Percentiles rank a stretch among this genome's conserved stretches.
These are phyloP conservation scores for Lophius piscatorius DNA, from an alignment of 2,113 vertebrate genomes.

Conservation along the genomic window DNA sequence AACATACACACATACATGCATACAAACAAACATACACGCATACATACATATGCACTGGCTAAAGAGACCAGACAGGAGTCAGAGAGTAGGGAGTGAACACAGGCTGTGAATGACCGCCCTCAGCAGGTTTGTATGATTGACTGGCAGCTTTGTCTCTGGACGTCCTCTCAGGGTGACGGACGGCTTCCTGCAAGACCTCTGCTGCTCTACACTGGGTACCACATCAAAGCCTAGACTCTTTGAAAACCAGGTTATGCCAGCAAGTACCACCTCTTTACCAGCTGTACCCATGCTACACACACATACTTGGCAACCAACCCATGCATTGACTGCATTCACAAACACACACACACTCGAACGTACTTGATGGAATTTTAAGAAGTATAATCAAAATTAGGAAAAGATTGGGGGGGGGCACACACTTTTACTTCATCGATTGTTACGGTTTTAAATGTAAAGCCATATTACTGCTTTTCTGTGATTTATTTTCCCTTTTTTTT, in stretches of 20 bases:
- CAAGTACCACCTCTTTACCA: slow-evolving; percentile 75
- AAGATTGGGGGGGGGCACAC: slow-evolving; percentile 26
- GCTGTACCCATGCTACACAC: slow-evolving; percentile 53
- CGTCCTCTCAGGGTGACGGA: slow-evolving; percentile 50
- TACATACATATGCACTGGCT: slow-evolving; percentile 25
- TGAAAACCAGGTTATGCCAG: slow-evolving; percentile 73
- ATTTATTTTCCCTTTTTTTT: slow-evolving; percentile 45
- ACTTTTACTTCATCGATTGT: slow-evolving; percentile 67
- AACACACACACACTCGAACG: slow-evolving; percentile 30
- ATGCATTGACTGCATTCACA: slow-evolving; percentile 63
- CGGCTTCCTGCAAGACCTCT: slow-evolving; percentile 62
- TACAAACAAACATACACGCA: background rate
- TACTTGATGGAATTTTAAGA: slow-evolving; percentile 57
- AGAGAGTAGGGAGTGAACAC: slow-evolving; percentile 50
- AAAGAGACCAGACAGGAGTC: slow-evolving; percentile 47
- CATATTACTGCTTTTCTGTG: slow-evolving; percentile 74
- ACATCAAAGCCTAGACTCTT: slow-evolving; percentile 69
- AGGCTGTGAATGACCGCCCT: slow-evolving; percentile 64
- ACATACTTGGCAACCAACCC: slow-evolving; percentile 28
- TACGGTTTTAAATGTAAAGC: slow-evolving; percentile 78
- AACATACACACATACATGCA: background rate
- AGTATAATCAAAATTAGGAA: slow-evolving; percentile 53
- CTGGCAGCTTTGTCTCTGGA: slow-evolving; percentile 65
- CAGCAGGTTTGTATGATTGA: slow-evolving; percentile 65
- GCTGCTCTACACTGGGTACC: slow-evolving; percentile 73